A percentile compares a stretch with the other conserved stretches of the same genome.
phyloP scores from a whole-genome alignment of 30 jellyfish, hydroid and myxozoan species.

The Morbakka virulenta region DNA sequence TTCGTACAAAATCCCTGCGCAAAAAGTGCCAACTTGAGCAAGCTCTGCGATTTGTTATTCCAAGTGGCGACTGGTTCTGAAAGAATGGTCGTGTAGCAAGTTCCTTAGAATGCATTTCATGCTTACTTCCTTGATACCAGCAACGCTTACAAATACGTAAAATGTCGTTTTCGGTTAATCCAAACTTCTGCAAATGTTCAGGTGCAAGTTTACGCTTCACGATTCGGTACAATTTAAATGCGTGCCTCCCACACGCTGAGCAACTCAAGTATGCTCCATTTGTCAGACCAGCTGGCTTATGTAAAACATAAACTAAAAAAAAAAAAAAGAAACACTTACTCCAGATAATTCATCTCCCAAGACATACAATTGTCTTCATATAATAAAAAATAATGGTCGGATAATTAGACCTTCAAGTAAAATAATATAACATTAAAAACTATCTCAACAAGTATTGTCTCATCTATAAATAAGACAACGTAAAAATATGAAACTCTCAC shows the following conservation, averaged over 20 bases:
- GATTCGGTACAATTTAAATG: constrained; percentile 43
- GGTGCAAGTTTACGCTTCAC: constrained; percentile 32
- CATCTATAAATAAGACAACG: no score
- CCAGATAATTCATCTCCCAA: no score
- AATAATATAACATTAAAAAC: no score
- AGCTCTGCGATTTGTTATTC: constrained; percentile 48
- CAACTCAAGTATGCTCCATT: constrained; percentile 40
- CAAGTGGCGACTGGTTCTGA: constrained; percentile 37
- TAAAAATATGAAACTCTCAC: no score
- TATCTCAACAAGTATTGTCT: no score
- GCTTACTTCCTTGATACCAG: constrained; percentile 20
- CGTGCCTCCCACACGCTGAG: constrained; percentile 38
- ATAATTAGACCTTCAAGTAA: no score
- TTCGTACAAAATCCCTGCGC: constrained; percentile 49
- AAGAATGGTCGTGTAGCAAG: constrained; percentile 22
- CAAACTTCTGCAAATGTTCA: constrained; percentile 33
- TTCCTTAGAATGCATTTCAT: neutral
- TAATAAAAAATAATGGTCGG: no score
- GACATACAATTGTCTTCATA: no score
- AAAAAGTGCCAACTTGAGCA: constrained; percentile 59
- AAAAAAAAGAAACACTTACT: neutral
- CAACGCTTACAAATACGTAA: constrained; percentile 48
- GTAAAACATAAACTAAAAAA: constrained; percentile 23
- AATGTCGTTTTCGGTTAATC: constrained; percentile 17
- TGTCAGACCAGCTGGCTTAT: constrained; percentile 28